These are phyloP conservation scores for Melanotaenia parkinsoni DNA, from an alignment of 2,797 vertebrate genomes.

Conservation along the genomic window DNA sequence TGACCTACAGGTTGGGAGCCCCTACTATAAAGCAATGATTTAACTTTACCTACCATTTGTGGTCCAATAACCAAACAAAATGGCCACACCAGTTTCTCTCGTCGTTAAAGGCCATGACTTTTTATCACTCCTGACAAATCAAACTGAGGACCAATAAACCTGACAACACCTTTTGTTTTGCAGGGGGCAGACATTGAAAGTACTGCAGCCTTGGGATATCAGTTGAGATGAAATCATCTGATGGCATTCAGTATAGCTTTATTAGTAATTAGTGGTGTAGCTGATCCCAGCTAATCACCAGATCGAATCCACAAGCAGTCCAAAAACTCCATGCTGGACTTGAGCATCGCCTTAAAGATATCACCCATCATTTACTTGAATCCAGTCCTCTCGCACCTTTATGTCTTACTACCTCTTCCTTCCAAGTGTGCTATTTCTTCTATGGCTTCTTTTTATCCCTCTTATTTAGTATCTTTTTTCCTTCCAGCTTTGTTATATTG, in stretches of 20 bases:
- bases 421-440: background rate
- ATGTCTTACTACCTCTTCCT: background rate
- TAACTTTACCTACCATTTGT: background rate
- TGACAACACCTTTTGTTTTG: slow-evolving; percentile 1
- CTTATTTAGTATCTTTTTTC: background rate
- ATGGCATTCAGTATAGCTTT: slow-evolving; percentile 26
- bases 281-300: slow-evolving; percentile 24
- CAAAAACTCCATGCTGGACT: slow-evolving; percentile 10
- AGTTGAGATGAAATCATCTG: slow-evolving; percentile 37
- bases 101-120: background rate
- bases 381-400: background rate
- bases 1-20: background rate
- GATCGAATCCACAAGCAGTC: slow-evolving; percentile 37
- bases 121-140: slow-evolving; percentile 19
- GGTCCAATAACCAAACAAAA: background rate
- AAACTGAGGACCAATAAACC: slow-evolving; percentile 7
- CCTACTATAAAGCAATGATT: background rate
- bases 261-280: slow-evolving; percentile 29
- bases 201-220: slow-evolving; percentile 29
- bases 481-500: no score
- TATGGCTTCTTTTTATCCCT: background rate
- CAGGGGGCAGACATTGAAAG: background rate
- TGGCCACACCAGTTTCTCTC: background rate
- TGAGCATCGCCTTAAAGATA: background rate
- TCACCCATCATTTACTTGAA: slow-evolving; percentile 14